phyloP scores from a whole-genome alignment of 2,113 vertebrate genomes.

The Pelvicachromis taeniatus region DNA sequence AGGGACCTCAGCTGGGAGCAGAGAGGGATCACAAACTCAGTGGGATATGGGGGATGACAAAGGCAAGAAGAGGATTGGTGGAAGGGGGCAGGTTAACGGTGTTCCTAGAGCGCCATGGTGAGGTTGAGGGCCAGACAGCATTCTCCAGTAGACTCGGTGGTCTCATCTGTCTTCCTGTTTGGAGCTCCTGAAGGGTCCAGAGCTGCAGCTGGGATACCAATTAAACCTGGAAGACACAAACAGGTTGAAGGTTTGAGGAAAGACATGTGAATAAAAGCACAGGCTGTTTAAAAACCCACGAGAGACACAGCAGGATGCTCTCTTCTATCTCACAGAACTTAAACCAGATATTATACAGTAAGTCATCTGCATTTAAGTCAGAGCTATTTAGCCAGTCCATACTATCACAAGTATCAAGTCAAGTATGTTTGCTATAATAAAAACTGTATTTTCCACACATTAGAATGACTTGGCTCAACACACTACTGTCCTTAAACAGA shows the following conservation, averaged over 20 bases:
- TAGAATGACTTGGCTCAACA: not conserved
- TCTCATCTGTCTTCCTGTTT: conserved; percentile 58
- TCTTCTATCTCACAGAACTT: not conserved
- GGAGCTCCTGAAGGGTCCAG: conserved; percentile 48
- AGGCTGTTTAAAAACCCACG: conserved; percentile 11
- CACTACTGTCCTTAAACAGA: not conserved
- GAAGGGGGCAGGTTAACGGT: conserved; percentile 24
- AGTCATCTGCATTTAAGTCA: not conserved
- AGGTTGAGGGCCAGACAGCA: conserved; percentile 42
- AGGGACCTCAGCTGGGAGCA: conserved; percentile 18
- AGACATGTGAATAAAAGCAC: not conserved
- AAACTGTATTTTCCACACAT: not conserved
- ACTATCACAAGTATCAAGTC: not conserved
- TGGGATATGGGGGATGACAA: conserved; percentile 30
- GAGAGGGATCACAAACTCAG: conserved; percentile 32
- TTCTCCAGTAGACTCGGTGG: conserved; percentile 65
- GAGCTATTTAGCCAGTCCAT: not conserved
- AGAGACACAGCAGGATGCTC: not conserved
- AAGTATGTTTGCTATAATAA: not conserved
- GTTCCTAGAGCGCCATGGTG: conserved; percentile 55
- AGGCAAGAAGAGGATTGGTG: conserved; percentile 49
- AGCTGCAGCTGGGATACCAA: conserved; percentile 54
- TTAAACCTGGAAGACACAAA: conserved; percentile 66
- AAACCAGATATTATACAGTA: not conserved
- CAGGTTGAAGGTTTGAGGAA: conserved; percentile 40